A percentile compares a stretch with the other conserved stretches of the same genome.
These are phyloP conservation scores for Trichomalopsis sarcophagae DNA, from an alignment of 1,140 invertebrate species.

Conservation along the genomic window DNA sequence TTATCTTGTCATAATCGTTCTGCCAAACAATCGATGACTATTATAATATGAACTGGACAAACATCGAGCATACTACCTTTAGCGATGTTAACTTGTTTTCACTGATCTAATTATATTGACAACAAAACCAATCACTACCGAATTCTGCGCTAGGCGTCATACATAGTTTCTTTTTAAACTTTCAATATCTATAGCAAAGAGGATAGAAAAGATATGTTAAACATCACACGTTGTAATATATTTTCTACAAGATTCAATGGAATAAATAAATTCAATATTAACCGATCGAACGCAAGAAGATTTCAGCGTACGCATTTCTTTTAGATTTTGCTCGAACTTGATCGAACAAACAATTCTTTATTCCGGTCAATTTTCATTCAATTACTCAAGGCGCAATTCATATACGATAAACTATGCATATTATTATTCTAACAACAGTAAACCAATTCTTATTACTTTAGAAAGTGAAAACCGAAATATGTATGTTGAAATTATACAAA, in stretches of 20 bases:
- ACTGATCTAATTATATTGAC: no score
- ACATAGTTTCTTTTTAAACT: neutral
- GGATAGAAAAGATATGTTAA: neutral
- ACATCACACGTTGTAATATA: neutral
- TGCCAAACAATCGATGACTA: neutral
- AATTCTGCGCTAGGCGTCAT: no score
- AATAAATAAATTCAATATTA: no score
- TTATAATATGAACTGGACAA: neutral
- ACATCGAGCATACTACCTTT: neutral
- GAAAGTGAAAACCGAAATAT: conserved; percentile 13
- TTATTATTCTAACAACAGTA: neutral
- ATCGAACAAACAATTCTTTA: neutral
- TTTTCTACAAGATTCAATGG: no score
- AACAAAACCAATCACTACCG: no score
- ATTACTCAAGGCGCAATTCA: neutral
- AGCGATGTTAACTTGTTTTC: neutral
- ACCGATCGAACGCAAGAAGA: neutral
- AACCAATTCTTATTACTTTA: neutral
- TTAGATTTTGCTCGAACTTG: neutral
- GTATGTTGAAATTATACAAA: neutral
- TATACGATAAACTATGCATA: neutral
- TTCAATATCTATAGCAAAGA: neutral
- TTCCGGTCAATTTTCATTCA: neutral
- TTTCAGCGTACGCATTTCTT: neutral
- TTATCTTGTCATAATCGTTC: neutral